Evolutionary conservation across 1,140 invertebrate species (phyloP).

Genomic region (Polypedilum vanderplanki): DNA sequence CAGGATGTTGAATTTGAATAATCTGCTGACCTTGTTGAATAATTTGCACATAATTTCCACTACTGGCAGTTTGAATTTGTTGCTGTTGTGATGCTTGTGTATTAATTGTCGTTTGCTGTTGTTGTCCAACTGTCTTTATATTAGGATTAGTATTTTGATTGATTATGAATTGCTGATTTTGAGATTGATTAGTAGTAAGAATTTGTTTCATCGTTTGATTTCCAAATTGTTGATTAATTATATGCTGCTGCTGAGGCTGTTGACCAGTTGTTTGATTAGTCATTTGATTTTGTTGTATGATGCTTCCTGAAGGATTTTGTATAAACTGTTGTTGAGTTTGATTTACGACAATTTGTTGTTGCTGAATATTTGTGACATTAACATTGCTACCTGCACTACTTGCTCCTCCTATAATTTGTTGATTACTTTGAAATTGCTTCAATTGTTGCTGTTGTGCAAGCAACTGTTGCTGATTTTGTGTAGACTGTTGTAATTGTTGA

Average conservation of each 20-base stretch:
- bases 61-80: slow-evolving; percentile 29
- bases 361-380: too few species aligned
- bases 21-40: neutral
- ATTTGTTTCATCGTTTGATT: slow-evolving; percentile 14
- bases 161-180: neutral
- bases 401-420: neutral
- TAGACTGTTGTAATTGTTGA: slow-evolving; percentile 46
- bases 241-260: slow-evolving; percentile 36
- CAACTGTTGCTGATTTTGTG: slow-evolving; percentile 33
- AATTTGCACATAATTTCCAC: slow-evolving; percentile 24
- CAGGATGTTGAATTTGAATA: slow-evolving; percentile 23
- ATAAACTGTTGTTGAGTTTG: slow-evolving; percentile 32
- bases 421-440: slow-evolving; percentile 32
- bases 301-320: slow-evolving; percentile 30
- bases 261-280: slow-evolving; percentile 29
- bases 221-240: slow-evolving; percentile 35
- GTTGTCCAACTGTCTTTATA: slow-evolving; percentile 35
- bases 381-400: neutral
- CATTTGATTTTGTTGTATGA: slow-evolving; percentile 33
- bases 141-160: neutral
- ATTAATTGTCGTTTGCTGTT: slow-evolving; percentile 38
- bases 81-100: slow-evolving; percentile 36
- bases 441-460: slow-evolving; percentile 32
- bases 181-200: neutral
- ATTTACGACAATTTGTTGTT: slow-evolving; percentile 30